These are phyloP conservation scores for Notarius lentiginosus DNA, from an alignment of 2,113 vertebrate species.

Conservation along the genomic window DNA sequence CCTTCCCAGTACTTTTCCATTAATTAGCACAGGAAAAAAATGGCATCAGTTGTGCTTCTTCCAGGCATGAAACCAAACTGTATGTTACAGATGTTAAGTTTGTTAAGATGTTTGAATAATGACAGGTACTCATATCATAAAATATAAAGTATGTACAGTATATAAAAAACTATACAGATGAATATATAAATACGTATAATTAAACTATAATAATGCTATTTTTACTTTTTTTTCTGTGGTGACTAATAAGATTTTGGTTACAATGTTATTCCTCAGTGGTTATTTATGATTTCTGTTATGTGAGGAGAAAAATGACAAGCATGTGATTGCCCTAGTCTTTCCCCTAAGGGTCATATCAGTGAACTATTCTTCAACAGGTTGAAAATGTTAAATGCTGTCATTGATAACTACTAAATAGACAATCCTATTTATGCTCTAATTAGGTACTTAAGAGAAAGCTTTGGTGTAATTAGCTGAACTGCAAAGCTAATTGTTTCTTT, in stretches of 20 bases:
- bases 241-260: neutral
- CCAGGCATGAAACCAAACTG: too few relatives aligned
- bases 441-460: slow-evolving; percentile 11
- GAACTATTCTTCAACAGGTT: neutral
- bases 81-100: too few relatives aligned
- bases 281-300: neutral
- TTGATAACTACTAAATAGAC: neutral
- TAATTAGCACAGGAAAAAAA: too few relatives aligned
- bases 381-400: neutral
- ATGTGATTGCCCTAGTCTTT: neutral
- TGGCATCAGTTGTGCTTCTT: too few relatives aligned
- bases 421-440: slow-evolving; percentile 15
- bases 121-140: neutral
- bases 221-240: neutral
- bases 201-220: neutral
- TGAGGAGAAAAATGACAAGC: neutral
- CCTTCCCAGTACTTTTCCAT: too few relatives aligned
- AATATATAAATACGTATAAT: neutral
- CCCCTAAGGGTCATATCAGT: neutral
- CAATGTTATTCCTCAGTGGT: neutral
- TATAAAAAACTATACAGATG: neutral
- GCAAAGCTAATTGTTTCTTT: slow-evolving; percentile 29
- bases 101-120: too few relatives aligned
- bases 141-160: neutral
- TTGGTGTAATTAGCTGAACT: slow-evolving; percentile 4